Conservation (phyloP, 2,113 vertebrate species). For the Dryoscopus gambensis region DNA sequence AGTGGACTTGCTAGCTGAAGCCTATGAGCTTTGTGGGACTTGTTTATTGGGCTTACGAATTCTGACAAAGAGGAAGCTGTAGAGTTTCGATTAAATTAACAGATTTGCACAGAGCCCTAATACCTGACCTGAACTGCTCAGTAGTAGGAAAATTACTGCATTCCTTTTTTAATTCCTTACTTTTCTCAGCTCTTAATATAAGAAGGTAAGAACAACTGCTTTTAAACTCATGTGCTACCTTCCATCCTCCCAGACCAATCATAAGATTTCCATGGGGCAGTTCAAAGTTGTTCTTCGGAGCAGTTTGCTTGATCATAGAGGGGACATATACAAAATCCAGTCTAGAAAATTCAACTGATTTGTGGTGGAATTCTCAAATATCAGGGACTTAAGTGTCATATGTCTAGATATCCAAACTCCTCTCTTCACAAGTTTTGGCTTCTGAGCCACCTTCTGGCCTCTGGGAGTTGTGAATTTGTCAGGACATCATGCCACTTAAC, state of each 20-base stretch:
- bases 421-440: background rate
- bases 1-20: background rate
- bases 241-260: background rate
- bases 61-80: background rate
- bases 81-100: constrained; percentile 6
- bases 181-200: background rate
- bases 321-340: background rate
- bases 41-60: background rate
- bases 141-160: background rate
- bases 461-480: background rate
- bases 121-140: background rate
- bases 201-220: background rate
- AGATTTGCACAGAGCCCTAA: background rate
- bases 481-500: background rate
- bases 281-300: background rate
- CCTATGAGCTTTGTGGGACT: background rate
- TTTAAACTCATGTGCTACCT: background rate
- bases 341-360: background rate
- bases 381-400: background rate
- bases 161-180: background rate
- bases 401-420: background rate
- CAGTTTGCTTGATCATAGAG: background rate
- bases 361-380: background rate
- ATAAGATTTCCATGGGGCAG: background rate
- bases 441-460: background rate